phyloP scores from a whole-genome alignment of 1,140 invertebrate species.

The Luehdorfia chinensis region DNA sequence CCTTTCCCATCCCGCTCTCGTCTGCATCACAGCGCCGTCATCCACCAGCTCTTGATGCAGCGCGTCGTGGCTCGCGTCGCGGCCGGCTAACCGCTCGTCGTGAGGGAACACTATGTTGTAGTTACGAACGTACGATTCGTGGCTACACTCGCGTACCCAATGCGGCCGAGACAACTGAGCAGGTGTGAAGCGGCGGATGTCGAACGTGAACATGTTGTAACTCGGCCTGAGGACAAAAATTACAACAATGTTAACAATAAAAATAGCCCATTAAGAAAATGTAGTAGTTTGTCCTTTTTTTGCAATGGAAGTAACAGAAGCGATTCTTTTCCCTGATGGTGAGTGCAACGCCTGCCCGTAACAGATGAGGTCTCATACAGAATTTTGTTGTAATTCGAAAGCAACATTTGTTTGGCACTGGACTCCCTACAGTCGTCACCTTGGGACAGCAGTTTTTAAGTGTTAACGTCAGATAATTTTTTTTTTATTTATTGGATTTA shows the following conservation, averaged over 20 bases:
- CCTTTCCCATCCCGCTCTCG: constrained; percentile 91
- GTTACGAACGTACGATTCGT: constrained; percentile 92
- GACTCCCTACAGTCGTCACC: no score
- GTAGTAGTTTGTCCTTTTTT: no score
- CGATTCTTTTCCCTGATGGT: no score
- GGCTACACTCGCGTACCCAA: constrained; percentile 88
- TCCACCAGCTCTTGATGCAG: constrained; percentile 80
- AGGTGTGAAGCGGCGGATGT: constrained; percentile 87
- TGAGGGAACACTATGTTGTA: constrained; percentile 91
- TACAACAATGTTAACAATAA: neutral
- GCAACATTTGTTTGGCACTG: no score
- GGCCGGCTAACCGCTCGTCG: constrained; percentile 89
- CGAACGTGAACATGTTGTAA: constrained; percentile 90
- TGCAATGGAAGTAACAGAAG: no score
- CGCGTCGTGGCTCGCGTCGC: constrained; percentile 76
- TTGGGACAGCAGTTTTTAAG: no score
- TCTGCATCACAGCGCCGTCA: constrained; percentile 89
- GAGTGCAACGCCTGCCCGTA: no score
- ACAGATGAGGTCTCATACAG: no score
- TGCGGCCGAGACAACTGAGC: constrained; percentile 81
- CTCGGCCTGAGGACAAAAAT: constrained; percentile 79
- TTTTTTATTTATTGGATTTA: no score
- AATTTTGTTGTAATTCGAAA: no score
- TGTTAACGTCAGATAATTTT: no score
- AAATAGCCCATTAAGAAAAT: no score